Evolutionary conservation across 2,888 invertebrate species (phyloP).

Genomic region (Ligdia adustata): DNA sequence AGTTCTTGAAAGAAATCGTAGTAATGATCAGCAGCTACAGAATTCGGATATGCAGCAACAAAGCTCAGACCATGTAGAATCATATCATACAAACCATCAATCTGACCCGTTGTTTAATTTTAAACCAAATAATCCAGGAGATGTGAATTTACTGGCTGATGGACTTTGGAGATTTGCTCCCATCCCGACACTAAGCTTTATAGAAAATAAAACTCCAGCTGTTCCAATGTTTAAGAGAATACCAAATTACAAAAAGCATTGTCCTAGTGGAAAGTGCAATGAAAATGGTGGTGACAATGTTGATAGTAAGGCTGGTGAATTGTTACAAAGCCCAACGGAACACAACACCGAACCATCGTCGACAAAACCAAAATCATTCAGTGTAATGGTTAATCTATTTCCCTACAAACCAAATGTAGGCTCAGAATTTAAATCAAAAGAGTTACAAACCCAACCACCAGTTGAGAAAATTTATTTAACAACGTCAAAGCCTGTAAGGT

Average conservation of each 20-base stretch:
- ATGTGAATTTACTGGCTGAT: constrained; percentile 89
- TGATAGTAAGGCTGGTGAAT: constrained; percentile 9
- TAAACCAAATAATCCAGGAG: constrained; percentile 89
- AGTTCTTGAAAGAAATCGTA: constrained; percentile 42
- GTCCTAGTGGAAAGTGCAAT: constrained; percentile 49
- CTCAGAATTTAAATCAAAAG: constrained; percentile 48
- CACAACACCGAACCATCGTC: constrained; percentile 37
- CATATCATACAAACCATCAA: constrained; percentile 57
- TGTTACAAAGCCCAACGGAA: constrained; percentile 34
- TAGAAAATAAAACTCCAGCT: constrained; percentile 39
- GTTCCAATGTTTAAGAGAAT: constrained; percentile 60
- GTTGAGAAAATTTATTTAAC: constrained; percentile 66
- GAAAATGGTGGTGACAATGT: constrained; percentile 30
- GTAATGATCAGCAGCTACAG: constrained; percentile 26
- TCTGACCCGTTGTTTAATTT: constrained; percentile 87
- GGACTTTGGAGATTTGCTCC: constrained; percentile 65
- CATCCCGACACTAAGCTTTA: constrained; percentile 38
- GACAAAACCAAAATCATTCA: constrained; percentile 81
- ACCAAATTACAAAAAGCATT: constrained; percentile 47
- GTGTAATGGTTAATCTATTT: constrained; percentile 86
- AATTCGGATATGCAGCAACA: constrained; percentile 36
- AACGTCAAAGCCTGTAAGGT: constrained; percentile 55
- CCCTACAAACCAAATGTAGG: constrained; percentile 69
- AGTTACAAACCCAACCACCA: constrained; percentile 37
- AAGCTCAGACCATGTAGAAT: constrained; percentile 50